A percentile compares a stretch with the other conserved stretches of the same genome.
Conservation (phyloP, 92 coral and sea anemone species). For the Phymanthus crucifer region DNA sequence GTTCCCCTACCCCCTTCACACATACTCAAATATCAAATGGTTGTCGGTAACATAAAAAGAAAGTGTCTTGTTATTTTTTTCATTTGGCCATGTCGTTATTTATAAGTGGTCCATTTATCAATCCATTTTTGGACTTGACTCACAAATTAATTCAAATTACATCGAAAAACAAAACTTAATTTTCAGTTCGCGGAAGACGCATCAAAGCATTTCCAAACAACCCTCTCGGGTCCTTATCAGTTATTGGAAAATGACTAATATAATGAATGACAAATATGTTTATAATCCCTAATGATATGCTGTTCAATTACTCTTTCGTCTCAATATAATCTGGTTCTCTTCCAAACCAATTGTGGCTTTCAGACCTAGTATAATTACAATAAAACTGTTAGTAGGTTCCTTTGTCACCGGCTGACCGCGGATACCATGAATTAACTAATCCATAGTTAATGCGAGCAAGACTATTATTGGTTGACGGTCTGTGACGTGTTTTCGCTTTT, state of each 20-base stretch:
- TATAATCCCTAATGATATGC: background rate
- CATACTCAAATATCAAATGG: too few species aligned
- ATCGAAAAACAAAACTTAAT: background rate
- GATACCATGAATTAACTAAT: background rate
- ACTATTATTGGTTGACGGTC: background rate
- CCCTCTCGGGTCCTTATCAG: background rate
- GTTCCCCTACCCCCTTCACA: too few species aligned
- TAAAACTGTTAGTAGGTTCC: background rate
- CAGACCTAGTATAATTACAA: conserved; percentile 2
- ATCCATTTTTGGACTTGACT: background rate
- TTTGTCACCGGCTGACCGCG: conserved; percentile 13
- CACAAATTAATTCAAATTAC: background rate
- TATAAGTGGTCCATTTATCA: background rate
- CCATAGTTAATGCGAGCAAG: background rate
- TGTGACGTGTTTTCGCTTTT: background rate
- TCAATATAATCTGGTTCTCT: background rate
- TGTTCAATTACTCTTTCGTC: conserved; percentile 2
- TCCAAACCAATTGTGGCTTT: conserved; percentile 2
- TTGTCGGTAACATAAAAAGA: background rate
- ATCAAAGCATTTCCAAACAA: background rate
- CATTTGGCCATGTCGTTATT: background rate
- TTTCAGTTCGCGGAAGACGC: background rate
- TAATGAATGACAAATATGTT: background rate
- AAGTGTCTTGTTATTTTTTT: background rate
- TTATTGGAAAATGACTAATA: background rate